These are phyloP conservation scores for Synanthedon tipuliformis DNA, from an alignment of 2,888 invertebrate species.

Conservation along the genomic window DNA sequence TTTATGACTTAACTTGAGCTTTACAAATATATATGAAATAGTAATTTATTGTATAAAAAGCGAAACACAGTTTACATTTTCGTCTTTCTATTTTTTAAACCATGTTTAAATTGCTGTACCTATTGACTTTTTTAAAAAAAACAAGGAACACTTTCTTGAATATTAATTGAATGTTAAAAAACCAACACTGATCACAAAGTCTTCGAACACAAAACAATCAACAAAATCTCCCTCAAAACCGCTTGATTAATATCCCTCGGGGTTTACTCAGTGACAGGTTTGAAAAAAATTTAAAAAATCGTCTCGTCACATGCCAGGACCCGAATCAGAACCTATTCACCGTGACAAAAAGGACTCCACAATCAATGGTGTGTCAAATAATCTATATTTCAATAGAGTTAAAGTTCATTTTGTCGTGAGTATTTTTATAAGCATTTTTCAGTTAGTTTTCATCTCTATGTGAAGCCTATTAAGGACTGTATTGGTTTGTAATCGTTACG, in stretches of 20 bases:
- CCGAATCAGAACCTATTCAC: slow-evolving; percentile 51
- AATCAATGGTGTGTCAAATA: slow-evolving; percentile 24
- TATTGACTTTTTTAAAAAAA: not conserved
- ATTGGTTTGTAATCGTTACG: slow-evolving; percentile 22
- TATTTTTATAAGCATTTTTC: slow-evolving; percentile 2
- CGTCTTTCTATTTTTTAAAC: too few species aligned
- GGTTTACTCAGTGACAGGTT: slow-evolving; percentile 30
- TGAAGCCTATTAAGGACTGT: slow-evolving; percentile 22
- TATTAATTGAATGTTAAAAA: not conserved
- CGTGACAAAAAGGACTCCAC: slow-evolving; percentile 30
- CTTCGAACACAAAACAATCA: slow-evolving; percentile 10
- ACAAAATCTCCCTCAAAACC: slow-evolving; percentile 11
- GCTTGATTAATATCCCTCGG: slow-evolving; percentile 46
- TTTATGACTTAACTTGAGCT: too few species aligned
- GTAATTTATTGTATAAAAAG: too few species aligned
- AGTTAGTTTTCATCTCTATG: slow-evolving; percentile 21
- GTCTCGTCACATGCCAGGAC: slow-evolving; percentile 40
- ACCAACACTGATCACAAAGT: not conserved
- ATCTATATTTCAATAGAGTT: slow-evolving; percentile 28
- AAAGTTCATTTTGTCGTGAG: slow-evolving; percentile 26
- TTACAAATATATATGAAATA: too few species aligned
- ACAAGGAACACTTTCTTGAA: not conserved
- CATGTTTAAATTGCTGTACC: not conserved
- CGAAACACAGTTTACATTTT: too few species aligned
- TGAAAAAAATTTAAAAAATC: slow-evolving; percentile 35